phyloP scores from a whole-genome alignment of 2,113 vertebrate species.

The Ivindomyrus marchei region DNA sequence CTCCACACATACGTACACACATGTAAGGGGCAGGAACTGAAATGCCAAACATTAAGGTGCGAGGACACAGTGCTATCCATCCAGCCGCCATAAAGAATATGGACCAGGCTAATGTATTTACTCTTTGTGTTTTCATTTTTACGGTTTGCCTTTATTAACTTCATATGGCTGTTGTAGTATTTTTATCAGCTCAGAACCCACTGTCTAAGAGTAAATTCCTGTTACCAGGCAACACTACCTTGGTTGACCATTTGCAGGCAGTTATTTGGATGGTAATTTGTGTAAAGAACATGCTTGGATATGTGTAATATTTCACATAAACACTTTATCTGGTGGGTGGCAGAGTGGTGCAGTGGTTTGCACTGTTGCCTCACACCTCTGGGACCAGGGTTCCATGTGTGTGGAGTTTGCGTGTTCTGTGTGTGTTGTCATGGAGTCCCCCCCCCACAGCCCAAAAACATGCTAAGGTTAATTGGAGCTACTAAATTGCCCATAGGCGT shows the following conservation, averaged over 20 bases:
- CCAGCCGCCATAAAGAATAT: neutral
- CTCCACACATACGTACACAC: neutral
- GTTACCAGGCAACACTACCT: slow-evolving; percentile 20
- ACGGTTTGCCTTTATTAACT: neutral
- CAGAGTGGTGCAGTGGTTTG: neutral
- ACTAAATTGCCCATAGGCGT: neutral
- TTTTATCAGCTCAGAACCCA: slow-evolving; percentile 7
- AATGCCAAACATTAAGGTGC: neutral
- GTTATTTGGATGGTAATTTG: neutral
- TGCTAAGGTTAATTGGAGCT: neutral
- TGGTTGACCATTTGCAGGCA: neutral
- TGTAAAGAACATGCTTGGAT: neutral
- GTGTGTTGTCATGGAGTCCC: neutral
- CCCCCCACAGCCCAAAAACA: neutral
- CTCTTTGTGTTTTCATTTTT: neutral
- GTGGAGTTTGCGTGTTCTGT: neutral
- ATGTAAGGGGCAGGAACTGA: neutral
- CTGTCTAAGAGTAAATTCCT: neutral
- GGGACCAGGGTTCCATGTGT: neutral
- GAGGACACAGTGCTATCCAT: no score
- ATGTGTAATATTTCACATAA: neutral
- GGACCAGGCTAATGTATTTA: neutral
- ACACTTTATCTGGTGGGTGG: neutral
- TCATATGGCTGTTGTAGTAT: slow-evolving; percentile 4
- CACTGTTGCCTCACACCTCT: neutral